phyloP scores from a whole-genome alignment of 2,797 vertebrate genomes.

The Cryptoblepharus egeriae region DNA sequence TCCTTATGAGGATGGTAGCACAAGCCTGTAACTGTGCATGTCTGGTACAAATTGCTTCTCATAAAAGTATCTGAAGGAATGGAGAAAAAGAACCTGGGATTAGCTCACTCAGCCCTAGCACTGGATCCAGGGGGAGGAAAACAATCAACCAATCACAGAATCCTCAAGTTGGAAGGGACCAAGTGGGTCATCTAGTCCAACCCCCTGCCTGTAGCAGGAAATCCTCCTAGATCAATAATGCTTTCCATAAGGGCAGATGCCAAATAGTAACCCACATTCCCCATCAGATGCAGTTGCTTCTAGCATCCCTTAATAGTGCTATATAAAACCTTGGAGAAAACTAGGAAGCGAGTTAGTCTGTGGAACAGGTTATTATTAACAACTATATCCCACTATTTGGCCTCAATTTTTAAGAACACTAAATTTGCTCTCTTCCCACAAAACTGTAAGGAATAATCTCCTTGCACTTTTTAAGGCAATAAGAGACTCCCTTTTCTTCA shows the following conservation, averaged over 20 bases:
- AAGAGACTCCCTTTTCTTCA: neutral
- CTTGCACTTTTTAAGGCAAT: neutral
- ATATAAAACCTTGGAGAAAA: neutral
- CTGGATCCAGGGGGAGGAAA: neutral
- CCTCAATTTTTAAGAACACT: neutral
- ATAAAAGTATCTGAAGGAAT: too few relatives aligned
- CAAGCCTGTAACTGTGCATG: neutral
- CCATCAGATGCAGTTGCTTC: neutral
- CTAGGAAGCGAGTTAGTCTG: neutral
- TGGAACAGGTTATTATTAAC: too few relatives aligned
- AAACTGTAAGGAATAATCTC: neutral
- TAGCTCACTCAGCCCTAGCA: neutral
- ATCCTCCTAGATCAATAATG: too few relatives aligned
- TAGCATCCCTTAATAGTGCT: too few relatives aligned
- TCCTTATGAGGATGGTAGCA: too few relatives aligned
- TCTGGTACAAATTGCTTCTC: neutral
- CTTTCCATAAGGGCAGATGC: neutral
- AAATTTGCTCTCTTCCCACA: neutral
- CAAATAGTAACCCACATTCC: neutral
- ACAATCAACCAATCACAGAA: too few relatives aligned
- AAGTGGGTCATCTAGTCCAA: too few relatives aligned
- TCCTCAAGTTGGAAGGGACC: too few relatives aligned
- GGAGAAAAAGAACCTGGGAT: too few relatives aligned
- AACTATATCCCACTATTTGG: too few relatives aligned
- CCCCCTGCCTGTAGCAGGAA: too few relatives aligned